Base-by-base conservation (phyloP, 2,888 invertebrate genomes). In the Drosophila limbata region DNA sequence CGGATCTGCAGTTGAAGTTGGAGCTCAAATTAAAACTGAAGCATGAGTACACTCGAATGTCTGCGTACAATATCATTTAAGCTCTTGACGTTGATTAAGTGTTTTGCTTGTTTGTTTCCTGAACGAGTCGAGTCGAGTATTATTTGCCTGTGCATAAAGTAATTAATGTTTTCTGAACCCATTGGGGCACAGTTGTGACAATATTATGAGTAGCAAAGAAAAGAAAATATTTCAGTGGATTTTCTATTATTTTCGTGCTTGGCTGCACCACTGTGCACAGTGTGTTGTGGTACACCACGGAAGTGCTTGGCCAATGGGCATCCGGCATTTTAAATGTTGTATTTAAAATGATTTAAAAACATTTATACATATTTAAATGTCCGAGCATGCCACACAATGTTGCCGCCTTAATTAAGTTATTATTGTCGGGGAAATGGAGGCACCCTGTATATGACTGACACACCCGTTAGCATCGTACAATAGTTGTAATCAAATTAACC, bases 401-500 rank as follows among this genome's bases (percentile, higher is more conserved):
- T 44, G 42, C 40, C 19, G 42, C 42, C 39, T 56, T 53, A 39
- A 61, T 73, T 74, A 37, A 42, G 15, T 21, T 57, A 39, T 44
- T 44, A 33, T 62, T 55, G 28, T 44, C 25, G 52, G 39, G 57
- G 47, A 61, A 61, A 50, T 59, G 19, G 6, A 39, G 31, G 55
- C 79, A 81, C 69, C 67, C 60, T 69, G 40, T 59, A 1, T 19
- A 11, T 1, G 3, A 28, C 19, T 37, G 68, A 25, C 56, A 51
- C 69, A 77, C 77, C 77, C 76, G 45, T 56, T 77, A 73, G 19
- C 13, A 11, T 5, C 17, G 13, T 17, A 45, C 61, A 47, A 62
- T 67, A 51, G 65, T 55, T 63, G 68, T 83, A 85, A 89, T 90
- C 88, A 73, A 90, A 89, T 90, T 90, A 88, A 90, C 89, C 89